Base-by-base conservation (phyloP, 2,888 invertebrate species). In the Amphimallon solstitiale region DNA sequence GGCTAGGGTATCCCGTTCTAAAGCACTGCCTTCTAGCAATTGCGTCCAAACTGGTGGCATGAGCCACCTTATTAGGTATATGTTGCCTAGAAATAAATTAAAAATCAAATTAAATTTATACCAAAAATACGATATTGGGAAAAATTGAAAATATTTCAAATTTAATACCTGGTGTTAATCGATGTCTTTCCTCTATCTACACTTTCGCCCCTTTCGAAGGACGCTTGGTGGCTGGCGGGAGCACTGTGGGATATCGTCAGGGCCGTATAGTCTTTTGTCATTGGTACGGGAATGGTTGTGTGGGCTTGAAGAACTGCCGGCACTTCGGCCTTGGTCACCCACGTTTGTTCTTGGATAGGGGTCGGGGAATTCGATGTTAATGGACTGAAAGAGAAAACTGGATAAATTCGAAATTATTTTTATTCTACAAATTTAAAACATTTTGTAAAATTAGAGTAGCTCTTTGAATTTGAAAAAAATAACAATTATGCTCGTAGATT, bases 21-120 rank as follows among this genome's bases (percentile, higher is more conserved):
- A 82, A 83, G 73, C 81, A 81, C 66, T 83, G 82, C 68, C 84
- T 78, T 71, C 83, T 83, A 63, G 87, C 85, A 74, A 87, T 86
- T 66, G 87, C 86, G 76, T 87, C 88, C 76, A 87, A 78, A 73
- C 87, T 87, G 59, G 87, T 85, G 17, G 87, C 87, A 74, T 87
- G 86, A 52, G 86, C 84, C 45, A 83, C 82, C 72, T 76, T 76
- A 72, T 78, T 80, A 67, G 80, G 77, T 66, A 74, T 75, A 73
- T 71, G 71, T 29, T 72, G 71, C 75, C 76, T 76, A 68, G 56
- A 74, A 74, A 37, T n/a, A n/a, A n/a, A n/a, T n/a, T n/a, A n/a
- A n/a, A n/a, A n/a, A n/a, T n/a, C n/a, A n/a, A n/a, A n/a, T n/a
- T n/a, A n/a, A n/a, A n/a, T n/a, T n/a, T 2, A 6, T 38, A 54